Evolutionary conservation across 2,113 vertebrate genomes (phyloP).

Genomic region (Lota lota): DNA sequence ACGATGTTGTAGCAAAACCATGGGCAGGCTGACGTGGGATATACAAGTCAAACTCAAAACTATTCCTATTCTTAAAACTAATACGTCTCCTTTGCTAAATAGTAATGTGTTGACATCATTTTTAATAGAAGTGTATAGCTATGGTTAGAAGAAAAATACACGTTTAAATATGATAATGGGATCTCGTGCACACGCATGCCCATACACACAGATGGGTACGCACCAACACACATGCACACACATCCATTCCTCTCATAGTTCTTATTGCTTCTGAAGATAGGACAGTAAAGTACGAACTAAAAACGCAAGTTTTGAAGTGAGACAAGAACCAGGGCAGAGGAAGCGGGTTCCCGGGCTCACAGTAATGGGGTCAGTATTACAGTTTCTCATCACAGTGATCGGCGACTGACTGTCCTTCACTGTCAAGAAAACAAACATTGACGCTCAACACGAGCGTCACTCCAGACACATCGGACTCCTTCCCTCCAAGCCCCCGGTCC

Average conservation of each 20-base stretch:
- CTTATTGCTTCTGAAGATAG: constrained; percentile 67
- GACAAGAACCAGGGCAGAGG: constrained; percentile 34
- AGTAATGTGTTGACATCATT: constrained; percentile 69
- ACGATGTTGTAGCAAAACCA: constrained; percentile 20
- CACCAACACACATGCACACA: constrained; percentile 8
- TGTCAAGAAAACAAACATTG: constrained; percentile 58
- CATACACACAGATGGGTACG: not conserved
- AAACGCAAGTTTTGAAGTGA: constrained; percentile 22
- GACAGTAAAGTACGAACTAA: constrained; percentile 30
- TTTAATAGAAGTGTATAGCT: constrained; percentile 51
- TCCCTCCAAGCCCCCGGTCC: constrained; percentile 21
- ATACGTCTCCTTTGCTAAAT: constrained; percentile 17
- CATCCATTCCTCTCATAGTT: constrained; percentile 33
- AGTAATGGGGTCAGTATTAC: constrained; percentile 71
- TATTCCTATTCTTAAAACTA: constrained; percentile 5
- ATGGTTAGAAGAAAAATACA: constrained; percentile 16
- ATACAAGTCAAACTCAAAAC: not conserved
- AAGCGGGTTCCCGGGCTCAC: constrained; percentile 60
- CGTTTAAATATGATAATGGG: constrained; percentile 32
- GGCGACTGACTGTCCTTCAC: constrained; percentile 61
- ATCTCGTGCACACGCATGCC: constrained; percentile 16
- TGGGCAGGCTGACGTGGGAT: constrained; percentile 25
- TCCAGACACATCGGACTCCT: constrained; percentile 1
- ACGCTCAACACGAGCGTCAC: constrained; percentile 49
- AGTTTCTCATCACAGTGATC: constrained; percentile 79